phyloP scores from a whole-genome alignment of 2,113 vertebrate species.

The Hippocampus barbouri region DNA sequence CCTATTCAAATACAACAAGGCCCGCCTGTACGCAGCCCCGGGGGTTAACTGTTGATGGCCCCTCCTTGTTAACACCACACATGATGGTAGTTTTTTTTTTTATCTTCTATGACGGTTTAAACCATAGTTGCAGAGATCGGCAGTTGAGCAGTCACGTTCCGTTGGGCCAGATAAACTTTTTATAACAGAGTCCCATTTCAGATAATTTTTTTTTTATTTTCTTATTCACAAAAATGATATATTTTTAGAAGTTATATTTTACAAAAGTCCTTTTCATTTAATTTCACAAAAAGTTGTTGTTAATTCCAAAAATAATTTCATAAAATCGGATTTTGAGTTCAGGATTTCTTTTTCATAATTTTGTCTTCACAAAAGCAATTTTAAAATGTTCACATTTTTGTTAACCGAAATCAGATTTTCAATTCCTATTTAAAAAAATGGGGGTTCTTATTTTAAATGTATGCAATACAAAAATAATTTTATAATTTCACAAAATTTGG shows the following conservation, averaged over 20 bases:
- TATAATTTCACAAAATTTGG: no score
- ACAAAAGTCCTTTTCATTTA: no score
- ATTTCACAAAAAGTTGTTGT: no score
- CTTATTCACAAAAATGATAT: no score
- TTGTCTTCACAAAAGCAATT: background rate
- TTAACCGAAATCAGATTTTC: background rate
- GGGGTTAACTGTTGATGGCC: slow-evolving; percentile 22
- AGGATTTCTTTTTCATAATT: background rate
- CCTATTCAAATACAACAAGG: slow-evolving; percentile 33
- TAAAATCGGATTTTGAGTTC: no score
- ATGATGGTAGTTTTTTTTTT: background rate
- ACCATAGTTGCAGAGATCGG: background rate
- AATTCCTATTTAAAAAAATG: background rate
- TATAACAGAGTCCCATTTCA: no score
- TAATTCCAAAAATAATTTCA: no score
- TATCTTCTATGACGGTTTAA: background rate
- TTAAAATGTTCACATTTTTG: background rate
- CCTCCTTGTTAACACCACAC: background rate
- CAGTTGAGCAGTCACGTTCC: background rate
- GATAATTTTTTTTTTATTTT: no score
- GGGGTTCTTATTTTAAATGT: no score
- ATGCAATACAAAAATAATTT: no score
- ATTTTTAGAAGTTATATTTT: no score
- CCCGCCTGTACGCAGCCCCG: background rate
- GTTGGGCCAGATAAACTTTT: no score